Evolutionary conservation across 23 tunicate genomes (phyloP).

Genomic region (Halocynthia aurantium): DNA sequence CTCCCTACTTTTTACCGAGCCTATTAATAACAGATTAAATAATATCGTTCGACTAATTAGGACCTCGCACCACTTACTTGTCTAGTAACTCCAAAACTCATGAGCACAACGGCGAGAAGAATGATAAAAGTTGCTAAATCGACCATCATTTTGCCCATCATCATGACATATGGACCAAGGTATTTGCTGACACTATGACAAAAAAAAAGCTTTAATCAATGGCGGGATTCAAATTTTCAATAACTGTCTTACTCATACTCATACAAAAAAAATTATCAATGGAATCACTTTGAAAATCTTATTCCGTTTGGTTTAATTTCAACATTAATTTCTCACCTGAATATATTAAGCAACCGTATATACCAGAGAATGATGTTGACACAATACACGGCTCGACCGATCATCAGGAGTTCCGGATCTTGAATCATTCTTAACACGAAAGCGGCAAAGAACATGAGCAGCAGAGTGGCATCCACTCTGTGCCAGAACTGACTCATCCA

Average conservation of each 20-base stretch:
- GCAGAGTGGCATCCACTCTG: constrained; percentile 33
- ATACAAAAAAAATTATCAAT: too few relatives aligned
- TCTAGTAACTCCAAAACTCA: constrained; percentile 81
- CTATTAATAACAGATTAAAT: background rate
- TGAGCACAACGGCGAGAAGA: constrained; percentile 64
- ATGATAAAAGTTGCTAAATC: constrained; percentile 77
- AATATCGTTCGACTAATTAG: too few relatives aligned
- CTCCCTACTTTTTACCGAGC: too few relatives aligned
- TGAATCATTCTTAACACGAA: constrained; percentile 43
- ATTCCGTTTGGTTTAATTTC: background rate
- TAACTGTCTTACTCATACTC: background rate
- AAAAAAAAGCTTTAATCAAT: background rate
- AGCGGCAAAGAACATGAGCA: constrained; percentile 43
- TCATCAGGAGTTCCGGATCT: constrained; percentile 24
- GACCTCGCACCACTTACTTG: constrained; percentile 34
- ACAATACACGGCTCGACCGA: constrained; percentile 72
- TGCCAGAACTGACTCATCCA: constrained; percentile 80
- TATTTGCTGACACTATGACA: constrained; percentile 70
- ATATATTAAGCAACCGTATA: constrained; percentile 57
- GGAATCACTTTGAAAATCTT: background rate
- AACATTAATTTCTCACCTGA: constrained; percentile 44
- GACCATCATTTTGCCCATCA: constrained; percentile 97
- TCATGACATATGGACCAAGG: constrained; percentile 83
- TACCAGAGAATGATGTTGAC: constrained; percentile 83
- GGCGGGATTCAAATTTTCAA: background rate